Evolutionary conservation across 2,888 invertebrate genomes (phyloP).

Genomic region (Lepidochitona cinerea): DNA sequence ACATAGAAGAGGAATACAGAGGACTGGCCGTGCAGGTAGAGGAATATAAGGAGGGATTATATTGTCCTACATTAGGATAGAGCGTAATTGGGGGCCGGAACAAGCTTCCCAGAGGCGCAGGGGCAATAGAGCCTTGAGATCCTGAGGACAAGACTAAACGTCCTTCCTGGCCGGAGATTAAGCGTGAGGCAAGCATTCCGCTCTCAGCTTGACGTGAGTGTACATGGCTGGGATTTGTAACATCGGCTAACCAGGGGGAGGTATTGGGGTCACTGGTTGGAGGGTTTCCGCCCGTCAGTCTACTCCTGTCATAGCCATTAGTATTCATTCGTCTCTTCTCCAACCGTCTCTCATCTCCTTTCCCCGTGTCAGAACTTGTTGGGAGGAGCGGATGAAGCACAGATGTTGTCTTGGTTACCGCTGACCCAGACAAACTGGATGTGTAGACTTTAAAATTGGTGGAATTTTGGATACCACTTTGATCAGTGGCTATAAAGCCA

Average conservation of each 20-base stretch:
- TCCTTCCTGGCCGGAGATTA: conserved; percentile 1
- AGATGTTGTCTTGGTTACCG: not conserved
- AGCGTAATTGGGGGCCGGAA: conserved; percentile 51
- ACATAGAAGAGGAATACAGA: conserved; percentile 34
- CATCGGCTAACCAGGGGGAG: conserved; percentile 41
- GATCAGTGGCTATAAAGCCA: too few species aligned
- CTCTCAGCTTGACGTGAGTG: conserved; percentile 31
- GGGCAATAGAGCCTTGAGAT: conserved; percentile 34
- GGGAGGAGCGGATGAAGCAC: not conserved
- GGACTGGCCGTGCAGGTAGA: conserved; percentile 31
- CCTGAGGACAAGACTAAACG: conserved; percentile 1
- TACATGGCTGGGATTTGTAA: conserved; percentile 35
- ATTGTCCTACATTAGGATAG: conserved; percentile 28
- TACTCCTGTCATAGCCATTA: conserved; percentile 53
- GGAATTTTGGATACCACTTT: too few species aligned
- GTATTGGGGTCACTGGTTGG: conserved; percentile 40
- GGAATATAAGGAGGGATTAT: conserved; percentile 40
- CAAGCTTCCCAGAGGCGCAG: conserved; percentile 32
- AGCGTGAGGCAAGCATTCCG: conserved; percentile 31
- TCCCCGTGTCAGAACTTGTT: not conserved
- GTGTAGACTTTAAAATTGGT: not conserved
- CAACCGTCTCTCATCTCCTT: not conserved
- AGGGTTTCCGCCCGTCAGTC: conserved; percentile 52
- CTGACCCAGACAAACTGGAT: not conserved
- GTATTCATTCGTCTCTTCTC: conserved; percentile 54